These are phyloP conservation scores for Zaprionus ghesquierei DNA, from an alignment of 1,140 invertebrate genomes.

Conservation along the genomic window DNA sequence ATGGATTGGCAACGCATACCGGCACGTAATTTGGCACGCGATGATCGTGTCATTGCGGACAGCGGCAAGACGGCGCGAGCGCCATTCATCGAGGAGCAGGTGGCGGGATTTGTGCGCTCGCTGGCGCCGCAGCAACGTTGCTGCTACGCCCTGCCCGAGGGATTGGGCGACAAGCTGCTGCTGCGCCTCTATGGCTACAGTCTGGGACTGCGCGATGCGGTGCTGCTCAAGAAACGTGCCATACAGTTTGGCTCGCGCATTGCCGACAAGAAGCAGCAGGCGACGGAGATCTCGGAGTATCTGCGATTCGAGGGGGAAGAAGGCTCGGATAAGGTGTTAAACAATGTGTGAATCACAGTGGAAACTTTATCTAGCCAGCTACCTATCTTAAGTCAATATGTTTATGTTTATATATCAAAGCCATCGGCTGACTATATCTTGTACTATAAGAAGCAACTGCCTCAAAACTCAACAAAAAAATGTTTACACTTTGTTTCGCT, in stretches of 20 bases:
- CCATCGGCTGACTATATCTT: not conserved
- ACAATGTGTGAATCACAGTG: not conserved
- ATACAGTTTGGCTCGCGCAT: slow-evolving; percentile 99
- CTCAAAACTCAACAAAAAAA: too few species aligned
- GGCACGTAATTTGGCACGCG: slow-evolving; percentile 95
- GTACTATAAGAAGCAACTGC: too few species aligned
- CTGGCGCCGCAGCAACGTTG: slow-evolving; percentile 92
- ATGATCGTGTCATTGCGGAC: slow-evolving; percentile 93
- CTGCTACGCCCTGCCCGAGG: slow-evolving; percentile 86
- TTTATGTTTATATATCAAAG: not conserved
- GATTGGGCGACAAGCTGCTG: slow-evolving; percentile 96
- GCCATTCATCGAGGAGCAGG: slow-evolving; percentile 97
- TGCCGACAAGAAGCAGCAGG: slow-evolving; percentile 96
- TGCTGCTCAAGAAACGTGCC: slow-evolving; percentile 93
- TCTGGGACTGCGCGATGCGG: slow-evolving; percentile 87
- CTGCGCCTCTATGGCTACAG: slow-evolving; percentile 90
- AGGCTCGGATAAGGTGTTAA: not conserved
- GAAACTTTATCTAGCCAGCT: not conserved
- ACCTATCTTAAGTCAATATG: not conserved
- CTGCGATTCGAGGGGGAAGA: not conserved
- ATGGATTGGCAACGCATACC: slow-evolving; percentile 93
- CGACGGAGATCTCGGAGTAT: slow-evolving; percentile 87
- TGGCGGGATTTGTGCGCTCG: slow-evolving; percentile 89
- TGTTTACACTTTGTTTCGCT: too few species aligned
- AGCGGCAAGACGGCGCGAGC: slow-evolving; percentile 91